Evolutionary conservation across 2,888 invertebrate species (phyloP).

Genomic region (Conchocele bisecta): DNA sequence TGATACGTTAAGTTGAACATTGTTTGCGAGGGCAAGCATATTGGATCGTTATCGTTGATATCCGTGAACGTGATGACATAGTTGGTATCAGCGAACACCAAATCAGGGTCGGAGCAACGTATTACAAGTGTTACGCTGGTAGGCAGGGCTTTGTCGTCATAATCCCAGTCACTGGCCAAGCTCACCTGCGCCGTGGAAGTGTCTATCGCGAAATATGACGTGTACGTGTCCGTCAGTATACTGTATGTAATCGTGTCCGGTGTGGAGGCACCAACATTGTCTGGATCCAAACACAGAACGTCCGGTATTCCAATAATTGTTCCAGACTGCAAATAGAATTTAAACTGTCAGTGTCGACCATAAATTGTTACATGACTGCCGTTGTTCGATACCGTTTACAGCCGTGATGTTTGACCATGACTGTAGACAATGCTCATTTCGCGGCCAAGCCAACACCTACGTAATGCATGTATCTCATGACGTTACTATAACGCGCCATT

Average conservation of each 20-base stretch:
- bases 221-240: conserved; percentile 39
- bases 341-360: no score
- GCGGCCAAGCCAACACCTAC: no score
- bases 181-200: conserved; percentile 20
- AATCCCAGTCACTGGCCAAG: conserved; percentile 39
- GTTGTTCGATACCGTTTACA: no score
- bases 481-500: no score
- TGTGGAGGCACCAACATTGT: no score
- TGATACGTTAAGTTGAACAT: conserved; percentile 31
- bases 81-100: conserved; percentile 34
- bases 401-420: no score
- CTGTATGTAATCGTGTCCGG: conserved; percentile 36
- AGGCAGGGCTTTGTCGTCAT: conserved; percentile 38
- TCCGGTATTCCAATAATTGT: conserved; percentile 31
- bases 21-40: conserved; percentile 34
- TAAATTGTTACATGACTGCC: no score
- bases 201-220: conserved; percentile 43
- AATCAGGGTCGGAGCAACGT: conserved; percentile 41
- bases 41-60: conserved; percentile 51
- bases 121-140: conserved; percentile 39
- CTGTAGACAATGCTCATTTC: no score
- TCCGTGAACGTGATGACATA: conserved; percentile 37
- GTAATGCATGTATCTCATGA: no score
- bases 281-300: conserved; percentile 41
- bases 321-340: conserved; percentile 31